Percentiles rank a stretch among this genome's conserved stretches.
phyloP scores from a whole-genome alignment of 2,888 invertebrate species.

The Minunthozetes semirufus region DNA sequence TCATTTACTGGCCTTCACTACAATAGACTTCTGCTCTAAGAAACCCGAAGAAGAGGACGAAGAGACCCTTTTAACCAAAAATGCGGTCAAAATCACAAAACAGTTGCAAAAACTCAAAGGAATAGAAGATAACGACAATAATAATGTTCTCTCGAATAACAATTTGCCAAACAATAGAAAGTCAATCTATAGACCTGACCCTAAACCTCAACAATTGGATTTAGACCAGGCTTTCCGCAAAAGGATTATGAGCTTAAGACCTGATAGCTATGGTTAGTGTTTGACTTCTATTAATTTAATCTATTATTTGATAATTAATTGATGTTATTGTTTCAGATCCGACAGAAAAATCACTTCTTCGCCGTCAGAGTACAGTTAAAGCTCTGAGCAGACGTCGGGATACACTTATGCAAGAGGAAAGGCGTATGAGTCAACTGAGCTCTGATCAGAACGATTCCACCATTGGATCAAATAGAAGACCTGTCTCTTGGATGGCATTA shows the following conservation, averaged over 20 bases:
- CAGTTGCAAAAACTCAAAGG: constrained; percentile 18
- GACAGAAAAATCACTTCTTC: neutral
- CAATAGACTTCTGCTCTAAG: neutral
- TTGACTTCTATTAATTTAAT: too few species aligned
- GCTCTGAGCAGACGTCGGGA: neutral
- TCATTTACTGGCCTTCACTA: constrained; percentile 70
- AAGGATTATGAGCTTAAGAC: constrained; percentile 7
- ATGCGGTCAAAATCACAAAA: constrained; percentile 12
- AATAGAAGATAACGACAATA: neutral
- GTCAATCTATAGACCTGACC: neutral
- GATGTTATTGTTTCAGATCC: neutral
- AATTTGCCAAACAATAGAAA: constrained; percentile 18
- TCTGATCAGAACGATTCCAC: neutral
- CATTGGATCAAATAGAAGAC: constrained; percentile 9
- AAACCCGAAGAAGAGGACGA: constrained; percentile 4
- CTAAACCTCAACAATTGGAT: neutral
- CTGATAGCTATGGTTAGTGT: neutral
- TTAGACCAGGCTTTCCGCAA: constrained; percentile 10
- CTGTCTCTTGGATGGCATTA: neutral
- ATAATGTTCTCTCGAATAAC: neutral
- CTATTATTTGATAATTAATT: neutral
- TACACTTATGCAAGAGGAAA: neutral
- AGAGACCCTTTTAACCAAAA: neutral
- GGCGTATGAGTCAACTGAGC: neutral
- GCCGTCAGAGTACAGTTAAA: neutral